A percentile compares a stretch with the other conserved stretches of the same genome.
Conservation (phyloP, 1,140 invertebrate species). For the Drosophila nigromelanica region DNA sequence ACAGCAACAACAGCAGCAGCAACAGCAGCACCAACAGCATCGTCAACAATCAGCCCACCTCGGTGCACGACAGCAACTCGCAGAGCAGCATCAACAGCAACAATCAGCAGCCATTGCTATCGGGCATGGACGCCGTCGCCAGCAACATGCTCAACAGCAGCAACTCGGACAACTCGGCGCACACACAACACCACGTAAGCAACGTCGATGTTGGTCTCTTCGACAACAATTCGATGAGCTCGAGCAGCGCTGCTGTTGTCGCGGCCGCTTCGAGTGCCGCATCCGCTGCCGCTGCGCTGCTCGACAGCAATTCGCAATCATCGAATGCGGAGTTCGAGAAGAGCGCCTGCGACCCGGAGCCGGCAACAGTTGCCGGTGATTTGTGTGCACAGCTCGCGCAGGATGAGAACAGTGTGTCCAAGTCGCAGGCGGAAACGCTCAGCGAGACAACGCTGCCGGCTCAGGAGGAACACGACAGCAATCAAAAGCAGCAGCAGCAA, state of each 20-base stretch:
- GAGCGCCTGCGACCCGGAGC: constrained; percentile 31
- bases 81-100: constrained; percentile 81
- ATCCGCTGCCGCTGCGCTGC: constrained; percentile 67
- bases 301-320: constrained; percentile 79
- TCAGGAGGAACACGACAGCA: constrained; percentile 29
- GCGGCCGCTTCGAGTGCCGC: constrained; percentile 64
- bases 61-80: constrained; percentile 81
- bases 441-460: constrained; percentile 44
- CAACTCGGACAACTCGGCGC: constrained; percentile 65
- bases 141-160: constrained; percentile 58
- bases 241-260: constrained; percentile 69
- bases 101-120: constrained; percentile 71
- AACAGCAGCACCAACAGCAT: constrained; percentile 82
- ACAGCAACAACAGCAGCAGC: constrained; percentile 82
- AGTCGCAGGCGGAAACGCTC: constrained; percentile 40
- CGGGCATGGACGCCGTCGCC: constrained; percentile 53
- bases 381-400: constrained; percentile 47
- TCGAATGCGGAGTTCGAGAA: constrained; percentile 73
- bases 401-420: constrained; percentile 64
- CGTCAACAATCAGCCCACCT: constrained; percentile 80
- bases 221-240: constrained; percentile 81
- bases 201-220: constrained; percentile 69
- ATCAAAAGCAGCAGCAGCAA: constrained; percentile 17
- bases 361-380: constrained; percentile 23
- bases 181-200: constrained; percentile 45